Evolutionary conservation across 2,797 vertebrate species (phyloP), one percentile per base, ranked within the genome.

Genomic region (Oceanodroma leucorhoa): DNA sequence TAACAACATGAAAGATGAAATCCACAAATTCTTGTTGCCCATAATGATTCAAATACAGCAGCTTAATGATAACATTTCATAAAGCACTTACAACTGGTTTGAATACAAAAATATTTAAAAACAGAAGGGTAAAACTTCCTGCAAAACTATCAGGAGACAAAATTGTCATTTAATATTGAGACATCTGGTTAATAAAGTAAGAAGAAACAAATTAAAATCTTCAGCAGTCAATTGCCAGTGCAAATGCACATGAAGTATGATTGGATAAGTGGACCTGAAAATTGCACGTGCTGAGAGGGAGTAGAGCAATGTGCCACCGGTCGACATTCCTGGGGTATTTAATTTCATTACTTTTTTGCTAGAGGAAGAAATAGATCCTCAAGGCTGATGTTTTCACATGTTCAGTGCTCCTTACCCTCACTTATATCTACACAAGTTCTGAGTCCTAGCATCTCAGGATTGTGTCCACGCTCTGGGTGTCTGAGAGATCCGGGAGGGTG

Each of bases 121-220:
- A 50, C 13, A 81, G 19, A 81, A 78, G 41, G 5, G 18, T 58
- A 81, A 62, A 83, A 58, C 10, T 30, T 83, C 18, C 58, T 67
- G 24, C 6, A 58, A 36, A 20, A 46, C 20, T 65, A 61, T 26
- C 43, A 36, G 46, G 40, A 92, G 36, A 57, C 34, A 84, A 66
- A 76, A 64, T 1, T 43, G 9, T 15, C 38, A 62, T 76, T 90
- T 82, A 87, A 60, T 55, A 80, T 46, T n/a, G 34, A 90, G 41
- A 64, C 14, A 40, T 16, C 27, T 69, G 27, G 50, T 69, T 54
- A 67, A 91, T 38, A 65, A 83, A 67, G 30, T 61, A 67, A 60
- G 40, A 89, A 43, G 45, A 48, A 90, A 69, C 38, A 80, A 87
- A 84, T 55, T 48, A 62, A 93, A 81, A 57, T 50, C 26, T 92